Evolutionary conservation across 2,113 vertebrate species (phyloP), one percentile per base, ranked within the genome.

Genomic region (Microtus pennsylvanicus): DNA sequence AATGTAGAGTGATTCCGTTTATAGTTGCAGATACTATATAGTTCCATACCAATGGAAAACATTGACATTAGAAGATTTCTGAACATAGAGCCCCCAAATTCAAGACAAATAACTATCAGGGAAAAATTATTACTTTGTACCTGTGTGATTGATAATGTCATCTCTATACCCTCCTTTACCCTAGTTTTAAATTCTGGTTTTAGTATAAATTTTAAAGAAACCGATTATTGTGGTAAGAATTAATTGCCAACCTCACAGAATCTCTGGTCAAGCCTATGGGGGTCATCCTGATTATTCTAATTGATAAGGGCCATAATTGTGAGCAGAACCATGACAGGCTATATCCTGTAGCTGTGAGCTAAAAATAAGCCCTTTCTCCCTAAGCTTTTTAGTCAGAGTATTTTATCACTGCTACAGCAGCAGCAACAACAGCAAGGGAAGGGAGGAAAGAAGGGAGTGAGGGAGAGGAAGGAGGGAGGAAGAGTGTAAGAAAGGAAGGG

Each of bases 121-220:
- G n/a, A 65, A 24, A 95, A 89, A 24, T 9, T 45, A 38, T 70
- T 82, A 47, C 21, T 74, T 90, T 87, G 67, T 74, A 65, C 21
- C 33, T 65, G 72, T 88, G 16, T 90, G 74, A 6, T 76, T 50
- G 35, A 70, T 77, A 47, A 82, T 82, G 9, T 65, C 9, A 86
- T 50, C 5, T 47, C 13, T 16, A 30, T 16, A 47, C 11, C 55
- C 21, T 16, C 14, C 5, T 89, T 42, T 19, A n/a, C 50, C 75
- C 69, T 75, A 33, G 24, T 67, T 70, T 94, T 55, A 90, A 94
- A 77, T 58, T 80, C 63, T 80, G 14, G 55, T 92, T 88, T 96
- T 52, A 42, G 28, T 78, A 9, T 82, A 77, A 77, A 13, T 91
- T 93, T 6, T 93, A 17, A 90, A 88, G 87, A 91, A 82, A 65